Percentiles rank a stretch among this genome's conserved stretches.
Conservation (phyloP, 2,888 invertebrate species). For the Nomada flava region DNA sequence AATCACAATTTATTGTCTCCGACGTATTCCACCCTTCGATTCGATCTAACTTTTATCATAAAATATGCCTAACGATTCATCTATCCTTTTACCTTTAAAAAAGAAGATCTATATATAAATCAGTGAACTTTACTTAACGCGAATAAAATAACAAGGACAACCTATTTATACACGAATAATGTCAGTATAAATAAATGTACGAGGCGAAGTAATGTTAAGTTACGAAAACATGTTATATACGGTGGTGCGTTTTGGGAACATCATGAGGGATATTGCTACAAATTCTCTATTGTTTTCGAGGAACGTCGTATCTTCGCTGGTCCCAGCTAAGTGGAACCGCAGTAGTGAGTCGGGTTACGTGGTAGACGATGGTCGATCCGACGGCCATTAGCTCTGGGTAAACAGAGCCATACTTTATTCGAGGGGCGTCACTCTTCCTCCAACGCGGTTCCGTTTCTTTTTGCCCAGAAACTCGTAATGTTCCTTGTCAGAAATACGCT, state of each 20-base stretch:
- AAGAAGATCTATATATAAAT: no score
- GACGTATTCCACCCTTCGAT: not conserved
- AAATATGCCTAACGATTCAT: not conserved
- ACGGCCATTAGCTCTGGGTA: constrained; percentile 83
- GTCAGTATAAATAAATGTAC: no score
- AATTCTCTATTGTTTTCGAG: constrained; percentile 52
- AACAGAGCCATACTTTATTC: constrained; percentile 84
- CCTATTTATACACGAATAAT: no score
- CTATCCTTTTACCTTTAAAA: no score
- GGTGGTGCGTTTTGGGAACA: not conserved
- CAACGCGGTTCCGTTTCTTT: constrained; percentile 80
- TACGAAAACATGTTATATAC: no score
- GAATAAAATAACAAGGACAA: no score
- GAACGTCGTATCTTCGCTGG: constrained; percentile 38
- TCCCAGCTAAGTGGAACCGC: constrained; percentile 56
- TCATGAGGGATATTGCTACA: not conserved
- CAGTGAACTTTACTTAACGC: no score
- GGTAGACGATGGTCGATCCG: constrained; percentile 80
- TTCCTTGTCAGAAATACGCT: constrained; percentile 62
- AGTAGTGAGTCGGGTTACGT: constrained; percentile 69
- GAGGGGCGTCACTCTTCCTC: constrained; percentile 81
- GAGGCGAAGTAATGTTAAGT: no score
- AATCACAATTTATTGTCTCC: constrained; percentile 70
- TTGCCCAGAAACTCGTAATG: constrained; percentile 67
- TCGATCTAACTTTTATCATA: not conserved